A percentile compares a stretch with the other conserved stretches of the same genome.
These are phyloP conservation scores for Mus musculus DNA, from an alignment of 2,113 vertebrate genomes.

Conservation along the genomic window DNA sequence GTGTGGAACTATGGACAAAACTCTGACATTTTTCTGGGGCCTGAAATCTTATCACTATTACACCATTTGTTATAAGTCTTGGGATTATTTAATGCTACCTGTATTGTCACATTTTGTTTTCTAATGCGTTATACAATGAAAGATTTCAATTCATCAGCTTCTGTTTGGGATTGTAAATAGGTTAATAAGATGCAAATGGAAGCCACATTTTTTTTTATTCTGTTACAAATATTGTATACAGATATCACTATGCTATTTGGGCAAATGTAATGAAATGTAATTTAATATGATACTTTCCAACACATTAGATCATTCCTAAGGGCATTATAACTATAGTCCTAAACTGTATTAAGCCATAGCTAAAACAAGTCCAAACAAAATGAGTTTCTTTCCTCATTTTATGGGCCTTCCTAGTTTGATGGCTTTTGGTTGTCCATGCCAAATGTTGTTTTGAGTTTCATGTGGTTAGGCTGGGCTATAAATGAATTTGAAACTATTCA, in stretches of 20 bases:
- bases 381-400: slow-evolving; percentile 73
- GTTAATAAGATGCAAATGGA: slow-evolving; percentile 79
- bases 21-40: slow-evolving; percentile 17
- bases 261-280: slow-evolving; percentile 82
- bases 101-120: slow-evolving; percentile 66
- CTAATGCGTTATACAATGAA: slow-evolving; percentile 62
- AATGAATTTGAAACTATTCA: slow-evolving; percentile 70
- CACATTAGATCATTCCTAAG: slow-evolving; percentile 73
- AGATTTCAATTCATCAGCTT: slow-evolving; percentile 71
- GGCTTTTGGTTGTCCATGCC: slow-evolving; percentile 67
- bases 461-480: slow-evolving; percentile 50
- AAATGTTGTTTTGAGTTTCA: slow-evolving; percentile 73
- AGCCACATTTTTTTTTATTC: slow-evolving; percentile 70
- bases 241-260: slow-evolving; percentile 75
- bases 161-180: slow-evolving; percentile 78
- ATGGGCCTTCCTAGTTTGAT: slow-evolving; percentile 66
- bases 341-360: slow-evolving; percentile 76
- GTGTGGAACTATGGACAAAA: slow-evolving; percentile 25
- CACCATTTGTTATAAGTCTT: slow-evolving; percentile 56
- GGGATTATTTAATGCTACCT: slow-evolving; percentile 64
- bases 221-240: slow-evolving; percentile 73
- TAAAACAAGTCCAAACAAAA: slow-evolving; percentile 76
- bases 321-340: slow-evolving; percentile 67
- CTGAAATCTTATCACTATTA: slow-evolving; percentile 50
- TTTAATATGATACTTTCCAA: slow-evolving; percentile 81